Conservation (phyloP, 2,113 vertebrate genomes). For the Colossoma macropomum region DNA sequence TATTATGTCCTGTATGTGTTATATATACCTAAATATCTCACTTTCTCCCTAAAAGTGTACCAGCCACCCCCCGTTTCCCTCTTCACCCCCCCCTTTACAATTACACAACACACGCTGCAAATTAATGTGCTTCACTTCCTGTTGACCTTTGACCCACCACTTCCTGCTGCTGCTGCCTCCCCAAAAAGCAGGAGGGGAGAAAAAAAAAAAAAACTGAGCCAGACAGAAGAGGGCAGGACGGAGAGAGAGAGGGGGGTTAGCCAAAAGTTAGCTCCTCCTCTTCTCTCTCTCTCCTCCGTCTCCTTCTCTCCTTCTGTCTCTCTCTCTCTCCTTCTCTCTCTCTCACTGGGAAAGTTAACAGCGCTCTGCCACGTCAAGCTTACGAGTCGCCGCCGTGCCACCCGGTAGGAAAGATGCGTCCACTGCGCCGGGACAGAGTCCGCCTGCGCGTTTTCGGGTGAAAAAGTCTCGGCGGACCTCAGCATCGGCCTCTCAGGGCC, state of each 20-base stretch:
- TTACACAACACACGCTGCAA: constrained; percentile 63
- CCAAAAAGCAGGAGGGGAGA: constrained; percentile 57
- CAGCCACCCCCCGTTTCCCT: constrained; percentile 2
- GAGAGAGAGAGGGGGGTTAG: constrained; percentile 30
- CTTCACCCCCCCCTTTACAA: constrained; percentile 64
- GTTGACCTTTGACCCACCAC: constrained; percentile 87
- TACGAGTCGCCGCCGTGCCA: constrained; percentile 60
- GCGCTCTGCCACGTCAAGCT: constrained; percentile 91
- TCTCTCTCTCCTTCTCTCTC: constrained; percentile 69
- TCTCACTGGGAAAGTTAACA: constrained; percentile 76
- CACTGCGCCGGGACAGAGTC: neutral
- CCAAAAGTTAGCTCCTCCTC: constrained; percentile 78
- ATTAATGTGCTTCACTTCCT: constrained; percentile 84
- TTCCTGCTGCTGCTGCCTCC: constrained; percentile 79
- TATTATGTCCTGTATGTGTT: too few relatives aligned
- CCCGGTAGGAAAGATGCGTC: constrained; percentile 21
- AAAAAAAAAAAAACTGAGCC: constrained; percentile 51
- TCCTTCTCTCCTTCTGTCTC: constrained; percentile 65
- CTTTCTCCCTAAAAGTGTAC: constrained; percentile 16
- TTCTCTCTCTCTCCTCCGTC: constrained; percentile 64
- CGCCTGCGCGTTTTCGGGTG: neutral
- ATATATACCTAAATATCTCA: neutral
- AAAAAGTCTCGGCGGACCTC: neutral
- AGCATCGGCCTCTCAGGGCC: neutral
- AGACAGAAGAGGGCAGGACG: constrained; percentile 61